Percentiles rank a stretch among this genome's conserved stretches.
phyloP scores from a whole-genome alignment of 2,888 invertebrate genomes.

The Plemyria rubiginata region DNA sequence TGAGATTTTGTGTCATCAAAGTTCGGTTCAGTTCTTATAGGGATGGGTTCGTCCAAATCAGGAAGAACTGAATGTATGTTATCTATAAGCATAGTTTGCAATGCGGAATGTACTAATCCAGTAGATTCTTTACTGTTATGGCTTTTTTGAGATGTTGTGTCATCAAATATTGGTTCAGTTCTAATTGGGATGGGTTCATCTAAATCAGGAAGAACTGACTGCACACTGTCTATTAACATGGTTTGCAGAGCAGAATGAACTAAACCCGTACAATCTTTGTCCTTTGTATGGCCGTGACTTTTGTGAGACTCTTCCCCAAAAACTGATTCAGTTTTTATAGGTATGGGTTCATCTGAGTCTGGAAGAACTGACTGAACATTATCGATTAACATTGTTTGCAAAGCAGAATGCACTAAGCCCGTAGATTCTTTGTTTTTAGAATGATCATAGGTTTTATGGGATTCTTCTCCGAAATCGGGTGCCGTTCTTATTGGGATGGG shows the following conservation, averaged over 20 bases:
- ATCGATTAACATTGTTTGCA: slow-evolving; percentile 40
- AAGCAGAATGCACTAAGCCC: slow-evolving; percentile 37
- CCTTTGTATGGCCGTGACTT: slow-evolving; percentile 21
- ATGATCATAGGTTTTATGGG: too few relatives aligned
- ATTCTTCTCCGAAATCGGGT: too few relatives aligned
- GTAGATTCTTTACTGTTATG: slow-evolving; percentile 36
- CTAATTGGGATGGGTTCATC: slow-evolving; percentile 34
- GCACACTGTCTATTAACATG: slow-evolving; percentile 43
- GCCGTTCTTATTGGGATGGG: slow-evolving; percentile 28
- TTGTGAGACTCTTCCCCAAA: slow-evolving; percentile 19
- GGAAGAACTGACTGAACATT: slow-evolving; percentile 44
- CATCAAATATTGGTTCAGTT: slow-evolving; percentile 19
- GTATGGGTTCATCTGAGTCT: slow-evolving; percentile 34
- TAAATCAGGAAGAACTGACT: slow-evolving; percentile 40
- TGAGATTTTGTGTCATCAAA: slow-evolving; percentile 17
- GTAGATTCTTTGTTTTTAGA: slow-evolving; percentile 40
- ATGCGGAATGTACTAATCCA: slow-evolving; percentile 37
- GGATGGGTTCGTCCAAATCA: slow-evolving; percentile 35
- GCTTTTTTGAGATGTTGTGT: slow-evolving; percentile 10
- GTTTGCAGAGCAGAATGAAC: slow-evolving; percentile 38
- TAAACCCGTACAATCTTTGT: slow-evolving; percentile 41
- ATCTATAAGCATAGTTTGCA: slow-evolving; percentile 41
- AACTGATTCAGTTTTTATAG: slow-evolving; percentile 27
- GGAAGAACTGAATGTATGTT: slow-evolving; percentile 43
- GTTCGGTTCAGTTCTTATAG: slow-evolving; percentile 28